Evolutionary conservation across 2,113 vertebrate species (phyloP).

Genomic region (Terrapene triunguis): DNA sequence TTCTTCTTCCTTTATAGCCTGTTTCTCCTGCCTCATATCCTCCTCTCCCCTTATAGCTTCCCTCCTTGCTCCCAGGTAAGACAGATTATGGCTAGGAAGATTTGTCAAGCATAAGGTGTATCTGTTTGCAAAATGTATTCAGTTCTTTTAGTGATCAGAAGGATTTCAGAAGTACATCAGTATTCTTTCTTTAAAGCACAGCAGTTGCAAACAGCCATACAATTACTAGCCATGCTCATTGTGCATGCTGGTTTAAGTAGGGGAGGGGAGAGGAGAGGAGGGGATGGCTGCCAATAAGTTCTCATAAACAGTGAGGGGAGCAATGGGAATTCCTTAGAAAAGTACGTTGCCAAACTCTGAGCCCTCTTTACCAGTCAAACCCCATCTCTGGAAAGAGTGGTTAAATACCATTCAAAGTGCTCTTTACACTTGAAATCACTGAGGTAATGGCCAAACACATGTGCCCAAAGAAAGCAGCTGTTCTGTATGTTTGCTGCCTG

Average conservation of each 20-base stretch:
- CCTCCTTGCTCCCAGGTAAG: slow-evolving; percentile 55
- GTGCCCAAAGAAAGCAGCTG: not conserved
- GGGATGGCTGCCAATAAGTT: not conserved
- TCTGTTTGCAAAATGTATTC: not conserved
- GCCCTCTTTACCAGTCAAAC: not conserved
- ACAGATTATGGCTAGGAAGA: not conserved
- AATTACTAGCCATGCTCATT: not conserved
- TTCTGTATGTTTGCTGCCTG: slow-evolving; percentile 13
- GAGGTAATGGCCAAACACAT: slow-evolving; percentile 3
- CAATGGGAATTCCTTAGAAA: not conserved
- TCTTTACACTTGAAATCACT: not conserved
- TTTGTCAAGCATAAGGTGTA: not conserved
- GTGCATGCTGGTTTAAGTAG: not conserved
- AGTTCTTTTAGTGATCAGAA: not conserved
- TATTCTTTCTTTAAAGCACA: not conserved
- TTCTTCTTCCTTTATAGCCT: not conserved
- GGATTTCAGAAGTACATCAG: not conserved
- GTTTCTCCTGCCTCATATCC: not conserved
- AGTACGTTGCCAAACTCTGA: not conserved
- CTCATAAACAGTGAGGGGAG: not conserved
- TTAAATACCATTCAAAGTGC: not conserved
- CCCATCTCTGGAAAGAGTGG: not conserved
- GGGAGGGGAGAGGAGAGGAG: not conserved
- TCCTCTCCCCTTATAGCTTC: not conserved
- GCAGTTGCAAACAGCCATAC: not conserved